Conservation (phyloP, 2,888 invertebrate genomes). For the Listrodromus nycthemerus region DNA sequence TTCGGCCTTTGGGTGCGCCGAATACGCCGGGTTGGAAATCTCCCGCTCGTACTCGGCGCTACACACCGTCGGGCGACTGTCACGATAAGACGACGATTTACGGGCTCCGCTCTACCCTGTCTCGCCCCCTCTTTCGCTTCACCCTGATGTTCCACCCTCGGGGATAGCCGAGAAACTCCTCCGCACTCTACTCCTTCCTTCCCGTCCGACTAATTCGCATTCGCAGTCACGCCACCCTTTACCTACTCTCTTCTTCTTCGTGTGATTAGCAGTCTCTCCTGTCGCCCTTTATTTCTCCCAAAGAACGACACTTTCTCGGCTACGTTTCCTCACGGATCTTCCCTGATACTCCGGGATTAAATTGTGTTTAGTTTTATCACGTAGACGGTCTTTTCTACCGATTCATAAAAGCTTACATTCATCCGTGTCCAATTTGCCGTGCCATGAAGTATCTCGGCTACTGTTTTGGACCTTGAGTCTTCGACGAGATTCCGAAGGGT, state of each 20-base stretch:
- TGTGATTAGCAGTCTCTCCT: slow-evolving; percentile 44
- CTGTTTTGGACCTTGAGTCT: neutral
- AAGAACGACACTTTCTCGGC: slow-evolving; percentile 3
- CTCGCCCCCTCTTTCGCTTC: slow-evolving; percentile 45
- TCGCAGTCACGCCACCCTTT: slow-evolving; percentile 51
- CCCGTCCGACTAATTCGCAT: slow-evolving; percentile 67
- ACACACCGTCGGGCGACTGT: slow-evolving; percentile 61
- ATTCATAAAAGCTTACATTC: neutral
- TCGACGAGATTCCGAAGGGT: too few species aligned
- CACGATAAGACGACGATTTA: slow-evolving; percentile 70
- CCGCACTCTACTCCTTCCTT: slow-evolving; percentile 56
- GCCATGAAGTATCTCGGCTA: neutral
- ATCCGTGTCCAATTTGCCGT: neutral
- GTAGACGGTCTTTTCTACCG: neutral
- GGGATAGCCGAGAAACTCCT: slow-evolving; percentile 41
- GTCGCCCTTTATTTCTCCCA: slow-evolving; percentile 19
- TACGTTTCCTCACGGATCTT: neutral
- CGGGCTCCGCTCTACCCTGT: slow-evolving; percentile 59
- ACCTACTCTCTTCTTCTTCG: slow-evolving; percentile 24
- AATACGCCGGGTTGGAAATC: slow-evolving; percentile 39
- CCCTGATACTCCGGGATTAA: neutral
- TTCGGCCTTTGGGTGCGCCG: slow-evolving; percentile 45
- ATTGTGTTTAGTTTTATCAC: neutral
- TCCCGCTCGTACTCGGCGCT: slow-evolving; percentile 28
- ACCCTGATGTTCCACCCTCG: slow-evolving; percentile 18